These are phyloP conservation scores for Macroramphosus scolopax DNA, from an alignment of 2,797 vertebrate species.

Conservation along the genomic window DNA sequence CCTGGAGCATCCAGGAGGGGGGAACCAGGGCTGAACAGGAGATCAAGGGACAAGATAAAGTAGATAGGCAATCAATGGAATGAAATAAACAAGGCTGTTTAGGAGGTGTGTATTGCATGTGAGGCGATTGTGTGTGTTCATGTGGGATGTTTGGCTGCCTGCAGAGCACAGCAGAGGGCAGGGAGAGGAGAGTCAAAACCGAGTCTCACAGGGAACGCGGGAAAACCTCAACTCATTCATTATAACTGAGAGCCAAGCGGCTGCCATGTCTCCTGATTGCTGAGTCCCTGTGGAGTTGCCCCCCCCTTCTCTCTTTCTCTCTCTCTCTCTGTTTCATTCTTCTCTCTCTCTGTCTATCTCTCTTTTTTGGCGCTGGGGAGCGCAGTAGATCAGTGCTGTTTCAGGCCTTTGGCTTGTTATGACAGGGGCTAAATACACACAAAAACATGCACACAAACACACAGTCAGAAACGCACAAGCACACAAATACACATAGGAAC, in stretches of 20 bases:
- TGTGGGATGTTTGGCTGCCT: conserved; percentile 43
- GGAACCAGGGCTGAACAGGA: conserved; percentile 38
- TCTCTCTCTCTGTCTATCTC: conserved; percentile 9
- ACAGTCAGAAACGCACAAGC: conserved; percentile 17
- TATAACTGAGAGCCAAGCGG: conserved; percentile 73
- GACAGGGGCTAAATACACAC: conserved; percentile 51
- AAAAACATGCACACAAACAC: conserved; percentile 26
- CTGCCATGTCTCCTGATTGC: conserved; percentile 76
- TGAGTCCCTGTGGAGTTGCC: conserved; percentile 58
- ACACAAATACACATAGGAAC: conserved; percentile 34
- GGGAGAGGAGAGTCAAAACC: conserved; percentile 53
- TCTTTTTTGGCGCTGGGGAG: conserved; percentile 52
- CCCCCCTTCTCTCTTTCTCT: conserved; percentile 14
- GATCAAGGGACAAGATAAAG: conserved; percentile 53
- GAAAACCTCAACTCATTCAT: conserved; percentile 74
- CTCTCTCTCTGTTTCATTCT: neutral
- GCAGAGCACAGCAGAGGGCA: conserved; percentile 48
- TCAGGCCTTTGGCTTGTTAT: conserved; percentile 61
- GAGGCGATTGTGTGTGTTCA: conserved; percentile 22
- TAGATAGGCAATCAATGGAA: conserved; percentile 62
- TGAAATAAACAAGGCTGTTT: conserved; percentile 58
- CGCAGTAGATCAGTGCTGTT: conserved; percentile 56
- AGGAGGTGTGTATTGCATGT: conserved; percentile 31
- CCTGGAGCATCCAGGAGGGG: conserved; percentile 47
- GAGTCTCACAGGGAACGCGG: conserved; percentile 55